phyloP scores from a whole-genome alignment of 2,797 vertebrate genomes.

The Clamator glandarius region DNA sequence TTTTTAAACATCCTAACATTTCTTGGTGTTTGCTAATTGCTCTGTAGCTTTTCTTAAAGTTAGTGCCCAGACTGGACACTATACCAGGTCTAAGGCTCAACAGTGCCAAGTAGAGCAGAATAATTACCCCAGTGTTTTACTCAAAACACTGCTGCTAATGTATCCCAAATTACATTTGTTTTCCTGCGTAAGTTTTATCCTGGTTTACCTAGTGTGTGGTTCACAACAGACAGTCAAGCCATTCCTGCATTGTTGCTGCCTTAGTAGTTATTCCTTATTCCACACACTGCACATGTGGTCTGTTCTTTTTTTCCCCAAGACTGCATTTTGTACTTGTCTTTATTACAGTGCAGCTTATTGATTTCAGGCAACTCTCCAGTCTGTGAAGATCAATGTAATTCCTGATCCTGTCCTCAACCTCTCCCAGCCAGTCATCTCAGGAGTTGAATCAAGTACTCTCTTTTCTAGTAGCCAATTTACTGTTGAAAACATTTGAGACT shows the following conservation, averaged over 20 bases:
- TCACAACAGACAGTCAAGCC: background rate
- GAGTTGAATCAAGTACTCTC: background rate
- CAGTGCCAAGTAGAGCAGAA: constrained; percentile 54
- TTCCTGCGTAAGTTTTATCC: background rate
- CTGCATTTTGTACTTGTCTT: background rate
- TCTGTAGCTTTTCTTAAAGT: background rate
- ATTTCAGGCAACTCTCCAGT: constrained; percentile 58
- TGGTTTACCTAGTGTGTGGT: background rate
- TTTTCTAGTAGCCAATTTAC: background rate
- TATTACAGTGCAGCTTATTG: constrained; percentile 40
- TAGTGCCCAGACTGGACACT: background rate
- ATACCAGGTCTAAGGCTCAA: background rate
- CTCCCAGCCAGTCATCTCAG: background rate
- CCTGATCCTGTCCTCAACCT: background rate
- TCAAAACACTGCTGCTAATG: constrained; percentile 1
- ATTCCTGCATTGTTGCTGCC: background rate
- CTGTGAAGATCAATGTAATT: constrained; percentile 55
- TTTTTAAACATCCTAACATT: background rate
- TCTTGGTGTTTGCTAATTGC: background rate
- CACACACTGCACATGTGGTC: background rate
- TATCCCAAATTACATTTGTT: background rate
- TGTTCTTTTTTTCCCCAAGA: constrained; percentile 12
- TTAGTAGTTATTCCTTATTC: background rate
- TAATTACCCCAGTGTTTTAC: constrained; percentile 24
- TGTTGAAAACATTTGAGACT: background rate